Conservation (phyloP, 2,113 vertebrate genomes). For the Burhinus oedicnemus region DNA sequence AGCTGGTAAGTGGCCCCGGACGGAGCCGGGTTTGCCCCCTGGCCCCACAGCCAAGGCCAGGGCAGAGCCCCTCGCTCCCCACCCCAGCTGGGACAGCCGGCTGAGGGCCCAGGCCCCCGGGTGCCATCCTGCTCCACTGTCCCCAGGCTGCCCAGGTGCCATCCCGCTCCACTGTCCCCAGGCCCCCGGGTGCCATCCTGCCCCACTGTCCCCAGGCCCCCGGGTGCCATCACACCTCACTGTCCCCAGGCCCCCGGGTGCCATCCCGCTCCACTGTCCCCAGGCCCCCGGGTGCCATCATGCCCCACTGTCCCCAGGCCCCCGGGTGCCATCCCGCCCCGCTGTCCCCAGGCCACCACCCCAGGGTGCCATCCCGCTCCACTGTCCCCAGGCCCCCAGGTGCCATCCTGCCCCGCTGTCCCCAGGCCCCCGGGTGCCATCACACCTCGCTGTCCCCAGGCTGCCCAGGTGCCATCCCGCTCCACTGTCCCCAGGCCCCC, state of each 20-base stretch:
- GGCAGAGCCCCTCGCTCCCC: background rate
- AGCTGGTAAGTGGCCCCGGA: fast-evolving
- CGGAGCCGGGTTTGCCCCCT: background rate
- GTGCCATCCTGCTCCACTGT: fast-evolving
- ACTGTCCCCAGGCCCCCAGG: background rate
- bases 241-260: background rate
- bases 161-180: no score
- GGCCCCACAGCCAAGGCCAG: background rate
- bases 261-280: fast-evolving
- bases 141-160: no score
- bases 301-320: no score
- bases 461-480: fast-evolving
- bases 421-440: no score
- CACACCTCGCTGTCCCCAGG: no score
- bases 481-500: background rate
- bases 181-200: no score
- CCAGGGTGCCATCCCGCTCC: background rate
- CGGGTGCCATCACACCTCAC: no score
- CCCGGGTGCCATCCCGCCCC: no score
- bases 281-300: no score
- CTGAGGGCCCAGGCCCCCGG: background rate
- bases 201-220: background rate
- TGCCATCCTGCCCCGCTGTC: no score
- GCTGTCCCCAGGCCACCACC: no score
- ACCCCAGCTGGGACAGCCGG: no score